Evolutionary conservation across 2,888 invertebrate genomes (phyloP), one percentile per base, ranked within the genome.

Genomic region (Autographa gamma): DNA sequence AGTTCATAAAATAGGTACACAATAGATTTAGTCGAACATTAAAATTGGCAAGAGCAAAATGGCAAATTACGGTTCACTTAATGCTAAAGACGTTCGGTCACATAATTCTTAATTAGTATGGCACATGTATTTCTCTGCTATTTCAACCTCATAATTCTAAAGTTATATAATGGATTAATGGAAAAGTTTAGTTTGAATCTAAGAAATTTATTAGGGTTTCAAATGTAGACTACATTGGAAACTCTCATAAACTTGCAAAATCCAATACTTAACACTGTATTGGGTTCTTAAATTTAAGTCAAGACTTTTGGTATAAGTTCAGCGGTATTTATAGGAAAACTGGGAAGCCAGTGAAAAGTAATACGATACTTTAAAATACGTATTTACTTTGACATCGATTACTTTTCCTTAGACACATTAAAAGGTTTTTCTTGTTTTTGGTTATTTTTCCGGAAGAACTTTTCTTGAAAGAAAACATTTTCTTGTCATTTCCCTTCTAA

Each of bases 171-270:
- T 48, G n/a, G 1, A 14, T 48, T 14, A 48, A 48, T 6, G 8
- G 48, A 48, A 48, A 48, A 48, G 48, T 48, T 48, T n/a, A n/a
- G 16, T 48, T 48, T n/a, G n/a, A 8, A 48, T 48, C 48, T n/a
- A n/a, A n/a, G 48, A 48, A 48, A 8, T 48, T 48, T 38, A 38
- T 38, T 48, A 48, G n/a, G 48, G 48, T 48, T 48, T 14, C 13
- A 43, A 43, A 16, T 48, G 48, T n/a, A 16, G 48, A n/a, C 5
- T 48, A n/a, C 8, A 48, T n/a, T 48, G 48, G 48, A 48, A 48
- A 48, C 48, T 16, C n/a, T 48, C n/a, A 48, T 48, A n/a, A 48
- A 48, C 48, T 48, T 48, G n/a, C 43, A 48, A 48, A 48, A n/a
- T 48, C 48, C 48, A 48, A n/a, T 48, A 48, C 48, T 48, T n/a